Base-by-base conservation (phyloP, 2,888 invertebrate genomes). In the Phortica magna region DNA sequence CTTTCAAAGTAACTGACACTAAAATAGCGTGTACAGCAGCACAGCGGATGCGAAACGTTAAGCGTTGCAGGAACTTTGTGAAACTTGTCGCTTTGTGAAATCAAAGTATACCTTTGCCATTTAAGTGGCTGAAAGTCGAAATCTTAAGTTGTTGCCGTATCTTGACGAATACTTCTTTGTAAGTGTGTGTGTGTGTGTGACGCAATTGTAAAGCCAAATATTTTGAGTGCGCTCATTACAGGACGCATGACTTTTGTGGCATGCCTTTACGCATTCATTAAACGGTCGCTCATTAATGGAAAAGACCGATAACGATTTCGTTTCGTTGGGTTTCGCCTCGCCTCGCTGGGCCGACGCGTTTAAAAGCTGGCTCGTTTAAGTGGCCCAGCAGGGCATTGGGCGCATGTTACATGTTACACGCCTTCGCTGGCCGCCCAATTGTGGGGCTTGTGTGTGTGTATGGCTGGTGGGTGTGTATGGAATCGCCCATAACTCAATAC, bases 321-420 rank as follows among this genome's bases (percentile, higher is more conserved):
- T 85, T 88, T 88, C 85, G 85, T 87, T 85, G 87, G 82, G 85
- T 85, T 88, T 87, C 85, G 85, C 84, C 88, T 87, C 85, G 85
- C 87, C 85, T 67, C 77, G 75, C 10, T 71, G 48, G 43, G 22
- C 70, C 73, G 73, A 65, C 77, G n/a, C 43, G 7, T 42, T 43
- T 70, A 65, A 65, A 65, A 65, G 41, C n/a, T 4, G 67, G 9
- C 14, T 14, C 59, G 17, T 19, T 19, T 59, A 17, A 19, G 59
- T 19, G 17, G 19, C 59, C 7, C 59, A n/a, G 14, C n/a, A n/a
- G n/a, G n/a, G n/a, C n/a, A n/a, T n/a, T n/a, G n/a, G n/a, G n/a
- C n/a, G n/a, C n/a, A n/a, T n/a, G n/a, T n/a, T n/a, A n/a, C 10
- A 12, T 17, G 61, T 7, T 61, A 7, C 10, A n/a, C 10, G 17